Evolutionary conservation across 2,797 vertebrate genomes (phyloP).

Genomic region (Chlorospingus semifuscus): DNA sequence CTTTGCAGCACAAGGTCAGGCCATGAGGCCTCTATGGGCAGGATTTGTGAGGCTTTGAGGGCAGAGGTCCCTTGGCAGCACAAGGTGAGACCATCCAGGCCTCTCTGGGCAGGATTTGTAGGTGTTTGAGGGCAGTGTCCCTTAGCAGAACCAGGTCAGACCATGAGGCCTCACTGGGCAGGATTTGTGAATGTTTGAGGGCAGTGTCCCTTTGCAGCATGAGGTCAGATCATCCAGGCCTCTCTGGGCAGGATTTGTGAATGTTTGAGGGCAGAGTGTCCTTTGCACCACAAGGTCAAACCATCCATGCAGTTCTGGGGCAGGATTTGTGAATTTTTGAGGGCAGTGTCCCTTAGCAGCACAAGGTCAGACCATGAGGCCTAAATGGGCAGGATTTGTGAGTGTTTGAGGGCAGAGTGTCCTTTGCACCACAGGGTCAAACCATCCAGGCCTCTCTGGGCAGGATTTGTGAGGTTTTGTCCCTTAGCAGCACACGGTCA

Average conservation of each 20-base stretch:
- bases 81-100: neutral
- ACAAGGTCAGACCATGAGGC: neutral
- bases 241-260: too few species aligned
- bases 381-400: neutral
- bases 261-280: too few species aligned
- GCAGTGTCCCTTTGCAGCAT: neutral
- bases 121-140: too few species aligned
- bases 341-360: neutral
- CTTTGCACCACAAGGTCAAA: too few species aligned
- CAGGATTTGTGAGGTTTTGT: too few species aligned
- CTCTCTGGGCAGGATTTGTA: neutral
- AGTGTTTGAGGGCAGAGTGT: neutral
- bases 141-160: neutral
- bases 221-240: neutral
- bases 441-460: neutral
- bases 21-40: too few species aligned
- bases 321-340: neutral
- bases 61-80: too few species aligned
- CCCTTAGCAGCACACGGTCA: too few species aligned
- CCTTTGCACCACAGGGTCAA: neutral
- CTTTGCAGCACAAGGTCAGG: neutral
- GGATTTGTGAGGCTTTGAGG: too few species aligned
- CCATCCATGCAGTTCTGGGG: too few species aligned
- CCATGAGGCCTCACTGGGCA: neutral
- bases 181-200: neutral